Conservation (phyloP, 2,888 invertebrate genomes). For the Uropetala carovei region DNA sequence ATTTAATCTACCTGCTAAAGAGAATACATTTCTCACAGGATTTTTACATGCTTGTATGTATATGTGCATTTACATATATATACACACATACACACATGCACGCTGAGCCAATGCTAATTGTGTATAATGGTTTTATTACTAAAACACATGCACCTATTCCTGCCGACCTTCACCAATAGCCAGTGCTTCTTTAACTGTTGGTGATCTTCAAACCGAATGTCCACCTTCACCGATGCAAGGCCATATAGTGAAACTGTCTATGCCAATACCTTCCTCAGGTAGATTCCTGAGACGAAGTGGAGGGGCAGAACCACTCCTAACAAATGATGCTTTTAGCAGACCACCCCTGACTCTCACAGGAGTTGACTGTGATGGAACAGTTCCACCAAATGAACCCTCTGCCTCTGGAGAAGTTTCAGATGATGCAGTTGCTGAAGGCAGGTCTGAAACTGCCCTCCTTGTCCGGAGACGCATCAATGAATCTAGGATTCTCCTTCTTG, state of each 20-base stretch:
- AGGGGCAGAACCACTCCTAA: slow-evolving; percentile 50
- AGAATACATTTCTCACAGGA: too few species aligned
- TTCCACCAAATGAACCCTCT: slow-evolving; percentile 23
- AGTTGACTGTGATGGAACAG: slow-evolving; percentile 19
- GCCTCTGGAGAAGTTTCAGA: neutral
- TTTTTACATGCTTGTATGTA: too few species aligned
- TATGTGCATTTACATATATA: too few species aligned
- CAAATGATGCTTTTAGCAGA: slow-evolving; percentile 55
- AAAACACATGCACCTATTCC: slow-evolving; percentile 16
- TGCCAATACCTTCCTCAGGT: slow-evolving; percentile 53
- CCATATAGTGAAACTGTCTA: slow-evolving; percentile 42
- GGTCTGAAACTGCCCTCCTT: neutral
- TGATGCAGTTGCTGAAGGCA: neutral
- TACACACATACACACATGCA: too few species aligned
- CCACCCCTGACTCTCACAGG: slow-evolving; percentile 56
- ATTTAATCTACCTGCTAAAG: too few species aligned
- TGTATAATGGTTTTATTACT: neutral
- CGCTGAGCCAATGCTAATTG: neutral
- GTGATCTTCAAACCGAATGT: slow-evolving; percentile 7
- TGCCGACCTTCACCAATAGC: slow-evolving; percentile 36
- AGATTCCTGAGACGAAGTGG: slow-evolving; percentile 36
- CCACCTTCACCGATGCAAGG: slow-evolving; percentile 54
- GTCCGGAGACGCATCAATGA: slow-evolving; percentile 41
- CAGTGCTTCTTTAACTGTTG: slow-evolving; percentile 5
- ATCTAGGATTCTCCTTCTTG: slow-evolving; percentile 49